A percentile compares a stretch with the other conserved stretches of the same genome.
These are phyloP conservation scores for Tetramorium alpestre DNA, from an alignment of 1,140 invertebrate genomes.

Conservation along the genomic window DNA sequence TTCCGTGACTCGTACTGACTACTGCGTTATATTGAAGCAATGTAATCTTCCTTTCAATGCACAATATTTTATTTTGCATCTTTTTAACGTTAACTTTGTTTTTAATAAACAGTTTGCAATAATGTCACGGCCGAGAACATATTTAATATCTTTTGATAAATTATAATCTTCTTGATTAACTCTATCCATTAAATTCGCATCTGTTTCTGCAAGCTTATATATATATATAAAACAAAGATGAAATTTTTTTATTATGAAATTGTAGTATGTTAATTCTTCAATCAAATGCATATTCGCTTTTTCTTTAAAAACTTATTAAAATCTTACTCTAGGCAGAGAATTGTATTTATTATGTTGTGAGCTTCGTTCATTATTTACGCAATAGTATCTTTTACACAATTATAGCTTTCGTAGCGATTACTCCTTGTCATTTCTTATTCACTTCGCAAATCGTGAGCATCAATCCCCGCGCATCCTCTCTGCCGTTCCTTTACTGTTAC, in stretches of 20 bases:
- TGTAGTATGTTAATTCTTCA: background rate
- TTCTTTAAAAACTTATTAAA: background rate
- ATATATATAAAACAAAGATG: background rate
- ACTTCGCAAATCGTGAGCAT: background rate
- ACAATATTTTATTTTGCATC: background rate
- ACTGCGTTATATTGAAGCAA: background rate
- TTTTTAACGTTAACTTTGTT: background rate
- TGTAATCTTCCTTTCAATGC: background rate
- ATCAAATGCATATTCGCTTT: background rate
- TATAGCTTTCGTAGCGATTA: background rate
- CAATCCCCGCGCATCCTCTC: background rate
- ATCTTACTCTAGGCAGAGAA: background rate
- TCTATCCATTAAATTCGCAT: background rate
- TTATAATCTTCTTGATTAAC: constrained; percentile 7
- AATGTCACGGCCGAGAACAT: background rate
- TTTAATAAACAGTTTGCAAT: background rate
- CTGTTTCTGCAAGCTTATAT: background rate
- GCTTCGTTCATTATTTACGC: background rate
- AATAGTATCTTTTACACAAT: background rate
- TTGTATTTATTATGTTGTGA: background rate
- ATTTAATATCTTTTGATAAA: background rate
- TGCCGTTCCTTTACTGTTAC: background rate
- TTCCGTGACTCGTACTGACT: background rate
- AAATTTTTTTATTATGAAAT: background rate
- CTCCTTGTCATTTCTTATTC: background rate